These are phyloP conservation scores for Morelia viridis DNA, from an alignment of 2,797 vertebrate genomes.

Conservation along the genomic window DNA sequence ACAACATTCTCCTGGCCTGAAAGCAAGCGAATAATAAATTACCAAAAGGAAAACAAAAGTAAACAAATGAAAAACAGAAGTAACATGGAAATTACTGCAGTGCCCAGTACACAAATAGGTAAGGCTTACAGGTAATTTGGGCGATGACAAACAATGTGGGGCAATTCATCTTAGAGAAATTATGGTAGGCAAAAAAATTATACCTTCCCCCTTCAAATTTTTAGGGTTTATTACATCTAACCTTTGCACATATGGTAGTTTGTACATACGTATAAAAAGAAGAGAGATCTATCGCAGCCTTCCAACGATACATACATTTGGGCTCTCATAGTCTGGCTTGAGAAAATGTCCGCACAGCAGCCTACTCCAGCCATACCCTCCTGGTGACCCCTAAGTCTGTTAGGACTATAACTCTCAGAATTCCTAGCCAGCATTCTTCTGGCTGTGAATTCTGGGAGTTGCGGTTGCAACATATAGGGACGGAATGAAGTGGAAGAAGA, in stretches of 20 bases:
- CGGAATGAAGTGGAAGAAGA: neutral
- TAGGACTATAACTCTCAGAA: neutral
- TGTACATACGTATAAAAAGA: neutral
- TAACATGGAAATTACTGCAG: neutral
- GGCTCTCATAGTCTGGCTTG: neutral
- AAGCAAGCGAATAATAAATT: constrained; percentile 3
- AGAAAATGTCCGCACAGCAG: neutral
- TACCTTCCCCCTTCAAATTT: neutral
- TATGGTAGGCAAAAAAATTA: neutral
- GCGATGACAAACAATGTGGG: neutral
- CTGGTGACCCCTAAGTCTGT: neutral
- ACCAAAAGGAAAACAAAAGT: neutral
- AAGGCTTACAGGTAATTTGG: neutral
- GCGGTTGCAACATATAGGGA: neutral
- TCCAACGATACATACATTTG: neutral
- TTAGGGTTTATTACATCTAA: neutral
- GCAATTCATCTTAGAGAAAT: neutral
- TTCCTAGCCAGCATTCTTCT: neutral
- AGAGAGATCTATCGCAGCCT: neutral
- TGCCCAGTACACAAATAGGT: neutral
- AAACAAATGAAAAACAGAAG: neutral
- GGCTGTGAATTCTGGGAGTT: neutral
- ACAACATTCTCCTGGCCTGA: constrained; percentile 62
- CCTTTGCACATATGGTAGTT: neutral
- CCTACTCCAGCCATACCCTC: neutral